Conservation (phyloP, 2,888 invertebrate genomes). For the Campoplex capitator region DNA sequence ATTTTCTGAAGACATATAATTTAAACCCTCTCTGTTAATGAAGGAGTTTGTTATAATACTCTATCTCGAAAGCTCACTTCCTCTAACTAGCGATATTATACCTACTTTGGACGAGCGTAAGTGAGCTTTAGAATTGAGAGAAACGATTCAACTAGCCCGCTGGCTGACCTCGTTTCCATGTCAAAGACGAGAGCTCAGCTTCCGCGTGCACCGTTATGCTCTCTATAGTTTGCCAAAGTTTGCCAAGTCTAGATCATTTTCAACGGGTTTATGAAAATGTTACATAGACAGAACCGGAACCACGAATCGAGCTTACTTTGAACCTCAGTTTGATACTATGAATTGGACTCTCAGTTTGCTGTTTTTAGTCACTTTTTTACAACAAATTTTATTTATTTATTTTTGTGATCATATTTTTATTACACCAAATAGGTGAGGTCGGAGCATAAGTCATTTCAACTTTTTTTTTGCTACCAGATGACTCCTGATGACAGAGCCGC, state of each 20-base stretch:
- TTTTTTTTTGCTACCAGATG: background rate
- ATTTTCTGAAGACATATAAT: background rate
- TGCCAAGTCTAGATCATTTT: slow-evolving; percentile 42
- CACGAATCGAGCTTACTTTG: slow-evolving; percentile 11
- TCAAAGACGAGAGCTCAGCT: slow-evolving; percentile 71
- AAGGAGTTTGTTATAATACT: background rate
- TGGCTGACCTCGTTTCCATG: slow-evolving; percentile 75
- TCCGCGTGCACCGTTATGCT: slow-evolving; percentile 16
- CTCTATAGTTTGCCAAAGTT: slow-evolving; percentile 44
- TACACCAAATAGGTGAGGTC: background rate
- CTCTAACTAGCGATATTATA: slow-evolving; percentile 12
- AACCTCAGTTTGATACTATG: slow-evolving; percentile 26
- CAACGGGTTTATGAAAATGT: slow-evolving; percentile 21
- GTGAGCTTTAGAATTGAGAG: slow-evolving; percentile 23
- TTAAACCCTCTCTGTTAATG: background rate
- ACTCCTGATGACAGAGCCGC: background rate
- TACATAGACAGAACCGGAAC: background rate
- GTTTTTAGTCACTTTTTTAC: background rate
- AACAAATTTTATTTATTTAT: background rate
- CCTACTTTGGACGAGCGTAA: slow-evolving; percentile 20
- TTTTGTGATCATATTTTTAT: background rate
- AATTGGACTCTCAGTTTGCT: slow-evolving; percentile 1
- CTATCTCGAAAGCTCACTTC: slow-evolving; percentile 11
- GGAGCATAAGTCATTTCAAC: background rate
- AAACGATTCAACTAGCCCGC: slow-evolving; percentile 42